Evolutionary conservation across 2,888 invertebrate species (phyloP), one percentile per base, ranked within the genome.

Genomic region (Odontocolon sp.): DNA sequence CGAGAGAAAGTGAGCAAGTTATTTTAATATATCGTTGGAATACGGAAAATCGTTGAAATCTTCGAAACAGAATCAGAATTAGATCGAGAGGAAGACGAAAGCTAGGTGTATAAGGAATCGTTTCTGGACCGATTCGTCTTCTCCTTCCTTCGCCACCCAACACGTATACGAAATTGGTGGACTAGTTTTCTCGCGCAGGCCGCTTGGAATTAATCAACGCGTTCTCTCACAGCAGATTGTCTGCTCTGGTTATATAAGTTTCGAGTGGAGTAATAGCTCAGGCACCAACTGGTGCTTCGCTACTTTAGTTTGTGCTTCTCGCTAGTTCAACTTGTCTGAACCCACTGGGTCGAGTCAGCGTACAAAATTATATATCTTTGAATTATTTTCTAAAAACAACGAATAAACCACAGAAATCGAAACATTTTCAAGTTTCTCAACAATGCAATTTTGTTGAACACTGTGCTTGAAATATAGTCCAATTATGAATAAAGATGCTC

Each of bases 171-270:
- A 63, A 69, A 64, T 75, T 56, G 40, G 38, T 21, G 54, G 9
- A 26, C 54, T 52, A 64, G 63, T 75, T 63, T 75, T 69, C 68
- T 47, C 31, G 3, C 14, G 28, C n/a, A 38, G 45, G 16, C 67
- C 45, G 26, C 28, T 42, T 45, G 28, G 45, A 75, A 75, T 75
- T 75, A 69, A 75, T 75, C 64, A 69, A 69, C 63, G 56, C 21
- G 31, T 33, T 42, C 56, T 66, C 57, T 31, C 57, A 47, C 45
- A 42, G 9, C 64, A 28, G 59, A 73, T 67, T 68, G 67, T 54
- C 61, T 28, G 67, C 45, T 45, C 67, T 23, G 54, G 54, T 68
- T 73, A 67, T 67, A 61, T 50, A 61, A 61, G 61, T 66, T 73
- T 54, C 33, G 54, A 28, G 6, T 21, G 61, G 54, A 67, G 67